phyloP scores from a whole-genome alignment of 2,888 invertebrate genomes.

The Ophioninae sp. region DNA sequence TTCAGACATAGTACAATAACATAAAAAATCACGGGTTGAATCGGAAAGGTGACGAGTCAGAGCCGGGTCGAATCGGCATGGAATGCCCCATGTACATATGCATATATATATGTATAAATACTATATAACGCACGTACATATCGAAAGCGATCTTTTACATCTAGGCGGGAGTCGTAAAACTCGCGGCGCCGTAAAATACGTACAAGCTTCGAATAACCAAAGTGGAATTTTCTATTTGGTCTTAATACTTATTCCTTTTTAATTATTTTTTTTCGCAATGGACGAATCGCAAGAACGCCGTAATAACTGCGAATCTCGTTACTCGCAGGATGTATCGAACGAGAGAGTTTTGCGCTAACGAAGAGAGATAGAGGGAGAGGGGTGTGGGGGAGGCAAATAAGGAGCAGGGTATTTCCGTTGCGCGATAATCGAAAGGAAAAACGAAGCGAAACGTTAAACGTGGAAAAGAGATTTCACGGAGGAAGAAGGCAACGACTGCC shows the following conservation, averaged over 20 bases:
- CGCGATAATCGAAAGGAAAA: conserved; percentile 1
- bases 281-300: conserved; percentile 32
- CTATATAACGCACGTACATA: neutral
- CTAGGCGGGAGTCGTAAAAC: conserved; percentile 15
- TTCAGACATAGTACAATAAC: too few relatives aligned
- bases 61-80: too few relatives aligned
- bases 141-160: conserved; percentile 6
- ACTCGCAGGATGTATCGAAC: conserved; percentile 37
- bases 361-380: conserved; percentile 2
- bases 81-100: too few relatives aligned
- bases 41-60: too few relatives aligned
- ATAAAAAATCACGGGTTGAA: too few relatives aligned
- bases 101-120: too few relatives aligned
- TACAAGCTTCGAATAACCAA: conserved; percentile 5
- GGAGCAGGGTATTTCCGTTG: neutral
- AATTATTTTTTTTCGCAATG: conserved; percentile 6
- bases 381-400: neutral
- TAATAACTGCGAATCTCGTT: conserved; percentile 44
- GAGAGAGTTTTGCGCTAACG: neutral
- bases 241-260: neutral
- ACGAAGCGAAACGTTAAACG: neutral
- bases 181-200: conserved; percentile 2
- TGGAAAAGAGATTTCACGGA: neutral
- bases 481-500: neutral
- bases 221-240: conserved; percentile 27